Evolutionary conservation across 1,140 invertebrate genomes (phyloP).

Genomic region (Eufriesea mexicana): DNA sequence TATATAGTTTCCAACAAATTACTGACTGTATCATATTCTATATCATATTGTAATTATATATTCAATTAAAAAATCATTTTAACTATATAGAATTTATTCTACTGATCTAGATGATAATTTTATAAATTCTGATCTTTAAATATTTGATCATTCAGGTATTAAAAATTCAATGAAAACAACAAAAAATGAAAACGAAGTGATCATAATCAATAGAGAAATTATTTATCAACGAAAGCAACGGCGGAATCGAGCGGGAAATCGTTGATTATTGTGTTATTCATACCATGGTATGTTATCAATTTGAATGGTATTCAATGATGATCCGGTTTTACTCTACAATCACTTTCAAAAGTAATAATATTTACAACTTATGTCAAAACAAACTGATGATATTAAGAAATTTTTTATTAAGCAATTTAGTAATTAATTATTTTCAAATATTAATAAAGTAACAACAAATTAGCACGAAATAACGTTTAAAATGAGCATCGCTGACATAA

Average conservation of each 20-base stretch:
- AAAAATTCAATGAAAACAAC: not conserved
- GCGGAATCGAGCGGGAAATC: not conserved
- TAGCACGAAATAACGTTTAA: not conserved
- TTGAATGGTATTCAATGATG: not conserved
- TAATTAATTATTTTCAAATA: not conserved
- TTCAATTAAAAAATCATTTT: not conserved
- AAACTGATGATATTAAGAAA: not conserved
- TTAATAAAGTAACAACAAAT: not conserved
- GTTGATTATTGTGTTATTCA: constrained; percentile 19
- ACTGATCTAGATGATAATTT: no score
- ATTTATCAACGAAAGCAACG: not conserved
- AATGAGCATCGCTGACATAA: constrained; percentile 45
- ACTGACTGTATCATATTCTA: no score
- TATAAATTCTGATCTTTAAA: not conserved
- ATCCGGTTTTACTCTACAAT: not conserved
- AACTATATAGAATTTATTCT: not conserved
- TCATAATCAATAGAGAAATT: not conserved
- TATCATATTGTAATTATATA: not conserved
- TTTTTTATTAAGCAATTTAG: not conserved
- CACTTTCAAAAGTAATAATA: not conserved
- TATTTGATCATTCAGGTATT: not conserved
- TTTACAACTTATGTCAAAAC: no score
- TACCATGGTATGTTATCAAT: not conserved
- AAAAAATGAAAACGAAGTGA: not conserved
- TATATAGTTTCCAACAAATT: no score